phyloP scores from a whole-genome alignment of 2,113 vertebrate genomes.

The Catharus minimus region DNA sequence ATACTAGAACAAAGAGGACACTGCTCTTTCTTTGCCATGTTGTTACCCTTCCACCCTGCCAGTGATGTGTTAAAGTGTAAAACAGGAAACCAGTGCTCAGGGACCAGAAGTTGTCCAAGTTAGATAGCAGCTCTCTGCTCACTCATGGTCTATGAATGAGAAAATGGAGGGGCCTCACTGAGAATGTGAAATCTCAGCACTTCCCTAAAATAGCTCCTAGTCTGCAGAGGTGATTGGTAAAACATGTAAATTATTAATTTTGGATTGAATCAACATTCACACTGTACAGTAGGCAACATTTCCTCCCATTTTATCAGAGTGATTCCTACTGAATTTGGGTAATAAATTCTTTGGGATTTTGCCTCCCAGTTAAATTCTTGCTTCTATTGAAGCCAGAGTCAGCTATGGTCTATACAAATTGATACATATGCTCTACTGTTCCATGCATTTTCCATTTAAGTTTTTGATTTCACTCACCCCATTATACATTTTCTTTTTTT shows the following conservation, averaged over 20 bases:
- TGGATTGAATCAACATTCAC: neutral
- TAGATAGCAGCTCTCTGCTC: neutral
- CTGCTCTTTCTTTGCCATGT: neutral
- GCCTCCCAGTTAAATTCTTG: neutral
- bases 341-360: neutral
- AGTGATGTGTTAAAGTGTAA: neutral
- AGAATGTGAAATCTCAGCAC: neutral
- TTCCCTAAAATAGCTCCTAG: neutral
- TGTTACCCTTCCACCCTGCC: neutral
- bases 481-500: neutral
- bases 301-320: neutral
- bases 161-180: neutral
- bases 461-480: neutral
- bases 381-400: neutral
- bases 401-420: neutral
- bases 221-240: neutral
- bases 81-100: neutral
- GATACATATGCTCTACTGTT: fast-evolving
- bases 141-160: neutral
- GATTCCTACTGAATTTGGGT: neutral
- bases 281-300: neutral
- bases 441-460: neutral
- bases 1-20: neutral
- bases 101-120: neutral
- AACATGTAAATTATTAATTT: neutral